A percentile compares a stretch with the other conserved stretches of the same genome.
phyloP scores from a whole-genome alignment of 2,113 vertebrate species.

The Onychostoma macrolepis region DNA sequence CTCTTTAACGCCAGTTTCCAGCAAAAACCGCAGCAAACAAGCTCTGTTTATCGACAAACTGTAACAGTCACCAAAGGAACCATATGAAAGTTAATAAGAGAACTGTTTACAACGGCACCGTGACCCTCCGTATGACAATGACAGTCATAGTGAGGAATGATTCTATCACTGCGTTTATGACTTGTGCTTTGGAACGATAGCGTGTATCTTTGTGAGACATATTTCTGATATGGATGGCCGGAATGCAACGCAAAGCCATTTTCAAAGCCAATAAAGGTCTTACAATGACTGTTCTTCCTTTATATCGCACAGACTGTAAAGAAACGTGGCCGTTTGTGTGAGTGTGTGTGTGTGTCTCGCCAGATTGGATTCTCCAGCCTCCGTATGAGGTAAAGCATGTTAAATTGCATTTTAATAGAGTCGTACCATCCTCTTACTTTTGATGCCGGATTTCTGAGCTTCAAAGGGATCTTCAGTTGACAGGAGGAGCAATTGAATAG shows the following conservation, averaged over 20 bases:
- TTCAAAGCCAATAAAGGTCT: constrained; percentile 55
- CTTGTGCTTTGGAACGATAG: constrained; percentile 46
- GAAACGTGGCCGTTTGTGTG: constrained; percentile 7
- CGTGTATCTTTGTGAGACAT: constrained; percentile 45
- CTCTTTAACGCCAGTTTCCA: neutral
- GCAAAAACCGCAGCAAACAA: neutral
- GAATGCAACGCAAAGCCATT: constrained; percentile 34
- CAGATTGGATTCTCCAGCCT: constrained; percentile 49
- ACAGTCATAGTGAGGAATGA: constrained; percentile 38
- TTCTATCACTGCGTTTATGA: constrained; percentile 52
- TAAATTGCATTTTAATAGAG: constrained; percentile 67
- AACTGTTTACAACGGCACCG: constrained; percentile 4
- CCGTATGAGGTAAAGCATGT: constrained; percentile 58
- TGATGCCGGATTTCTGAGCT: constrained; percentile 53
- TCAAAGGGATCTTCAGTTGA: constrained; percentile 58
- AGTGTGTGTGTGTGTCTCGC: constrained; percentile 23
- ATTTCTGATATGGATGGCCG: constrained; percentile 40
- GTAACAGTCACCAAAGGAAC: constrained; percentile 15
- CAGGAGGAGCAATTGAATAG: constrained; percentile 46
- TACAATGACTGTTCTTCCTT: constrained; percentile 48
- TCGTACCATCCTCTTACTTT: constrained; percentile 53
- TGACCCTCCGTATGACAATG: constrained; percentile 20
- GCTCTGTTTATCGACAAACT: constrained; percentile 26
- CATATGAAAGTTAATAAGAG: constrained; percentile 28
- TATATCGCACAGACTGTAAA: constrained; percentile 45